Evolutionary conservation across 2,888 invertebrate species (phyloP).

Genomic region (Pseudococcus viburni): DNA sequence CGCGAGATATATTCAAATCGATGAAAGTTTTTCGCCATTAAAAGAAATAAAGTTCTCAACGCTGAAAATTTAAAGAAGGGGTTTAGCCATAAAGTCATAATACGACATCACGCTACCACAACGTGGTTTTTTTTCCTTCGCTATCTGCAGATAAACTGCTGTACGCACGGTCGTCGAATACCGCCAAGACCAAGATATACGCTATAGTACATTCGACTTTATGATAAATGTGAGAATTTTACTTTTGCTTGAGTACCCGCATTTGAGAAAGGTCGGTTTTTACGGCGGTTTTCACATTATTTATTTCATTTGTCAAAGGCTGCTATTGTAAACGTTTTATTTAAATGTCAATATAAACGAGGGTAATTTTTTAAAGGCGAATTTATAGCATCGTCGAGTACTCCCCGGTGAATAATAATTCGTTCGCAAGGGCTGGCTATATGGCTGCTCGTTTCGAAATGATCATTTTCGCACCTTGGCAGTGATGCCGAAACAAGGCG

Average conservation of each 20-base stretch:
- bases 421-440: constrained; percentile 8
- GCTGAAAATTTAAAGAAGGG: not conserved
- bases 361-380: constrained; percentile 52
- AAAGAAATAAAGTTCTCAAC: not conserved
- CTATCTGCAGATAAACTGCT: not conserved
- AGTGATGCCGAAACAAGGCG: not conserved
- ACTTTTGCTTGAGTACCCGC: constrained; percentile 37
- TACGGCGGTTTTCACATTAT: constrained; percentile 50
- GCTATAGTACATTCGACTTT: constrained; percentile 23
- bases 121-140: not conserved
- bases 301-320: constrained; percentile 55
- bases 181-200: not conserved
- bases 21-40: not conserved
- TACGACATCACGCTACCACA: not conserved
- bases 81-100: not conserved
- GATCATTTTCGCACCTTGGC: constrained; percentile 35
- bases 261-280: constrained; percentile 44
- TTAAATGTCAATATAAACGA: constrained; percentile 55
- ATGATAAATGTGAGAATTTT: constrained; percentile 55
- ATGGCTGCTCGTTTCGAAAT: not conserved
- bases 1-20: not conserved
- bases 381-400: constrained; percentile 38
- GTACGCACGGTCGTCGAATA: not conserved
- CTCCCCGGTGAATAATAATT: constrained; percentile 42
- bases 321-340: constrained; percentile 53